A percentile compares a stretch with the other conserved stretches of the same genome.
These are phyloP conservation scores for Anniella stebbinsi DNA, from an alignment of 2,797 vertebrate genomes.

Conservation along the genomic window DNA sequence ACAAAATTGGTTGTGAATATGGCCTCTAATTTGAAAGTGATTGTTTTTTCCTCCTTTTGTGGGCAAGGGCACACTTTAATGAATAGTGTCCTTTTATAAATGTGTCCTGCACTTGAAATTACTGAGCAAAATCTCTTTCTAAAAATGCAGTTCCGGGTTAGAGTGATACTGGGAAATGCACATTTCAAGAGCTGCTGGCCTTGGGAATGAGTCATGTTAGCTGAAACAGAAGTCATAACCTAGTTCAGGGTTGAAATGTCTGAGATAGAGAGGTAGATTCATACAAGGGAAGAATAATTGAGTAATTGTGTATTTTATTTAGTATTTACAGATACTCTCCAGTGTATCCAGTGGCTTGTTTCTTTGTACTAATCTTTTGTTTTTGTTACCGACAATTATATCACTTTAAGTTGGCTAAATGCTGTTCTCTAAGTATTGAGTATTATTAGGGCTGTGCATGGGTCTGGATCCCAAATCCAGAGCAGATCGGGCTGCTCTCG, in stretches of 20 bases:
- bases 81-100: conserved; percentile 36
- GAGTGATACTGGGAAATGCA: conserved; percentile 14
- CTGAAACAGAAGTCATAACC: conserved; percentile 14
- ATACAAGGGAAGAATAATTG: background rate
- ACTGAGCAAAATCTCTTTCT: conserved; percentile 25
- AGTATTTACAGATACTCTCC: background rate
- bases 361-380: background rate
- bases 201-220: conserved; percentile 21
- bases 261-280: background rate
- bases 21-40: conserved; percentile 39
- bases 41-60: conserved; percentile 19
- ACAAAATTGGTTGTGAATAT: conserved; percentile 26
- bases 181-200: conserved; percentile 7
- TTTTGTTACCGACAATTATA: background rate
- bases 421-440: background rate
- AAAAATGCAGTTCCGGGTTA: conserved; percentile 33
- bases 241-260: background rate
- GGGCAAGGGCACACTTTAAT: conserved; percentile 16
- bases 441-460: too few species aligned
- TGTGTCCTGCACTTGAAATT: conserved; percentile 24
- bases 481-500: too few species aligned
- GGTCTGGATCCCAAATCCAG: too few species aligned
- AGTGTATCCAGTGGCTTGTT: background rate
- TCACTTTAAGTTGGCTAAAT: background rate
- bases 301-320: background rate